A percentile compares a stretch with the other conserved stretches of the same genome.
Conservation (phyloP, 1,140 invertebrate genomes). For the Bombus fervidus region DNA sequence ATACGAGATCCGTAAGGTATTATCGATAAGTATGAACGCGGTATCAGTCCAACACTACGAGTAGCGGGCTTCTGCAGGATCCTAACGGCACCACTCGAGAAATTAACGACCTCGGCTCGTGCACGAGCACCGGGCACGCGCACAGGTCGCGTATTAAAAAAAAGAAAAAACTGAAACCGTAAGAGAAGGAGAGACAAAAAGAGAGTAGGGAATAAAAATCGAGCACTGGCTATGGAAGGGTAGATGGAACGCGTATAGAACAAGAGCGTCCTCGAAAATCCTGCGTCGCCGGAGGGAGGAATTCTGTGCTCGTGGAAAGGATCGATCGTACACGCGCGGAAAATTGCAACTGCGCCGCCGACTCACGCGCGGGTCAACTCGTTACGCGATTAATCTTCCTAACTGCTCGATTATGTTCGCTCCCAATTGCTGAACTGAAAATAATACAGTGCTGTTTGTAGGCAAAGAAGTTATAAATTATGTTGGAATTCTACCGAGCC, state of each 20-base stretch:
- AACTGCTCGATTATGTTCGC: background rate
- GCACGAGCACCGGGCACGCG: background rate
- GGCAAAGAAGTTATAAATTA: background rate
- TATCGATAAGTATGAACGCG: background rate
- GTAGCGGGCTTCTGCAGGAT: constrained; percentile 19
- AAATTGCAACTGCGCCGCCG: background rate
- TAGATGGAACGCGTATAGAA: background rate
- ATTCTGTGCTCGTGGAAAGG: background rate
- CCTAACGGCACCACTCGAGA: constrained; percentile 51
- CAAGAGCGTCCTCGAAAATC: constrained; percentile 21
- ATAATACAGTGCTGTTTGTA: background rate
- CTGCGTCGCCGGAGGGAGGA: constrained; percentile 10
- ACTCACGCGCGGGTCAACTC: background rate
- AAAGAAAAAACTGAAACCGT: background rate
- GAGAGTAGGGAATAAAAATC: background rate
- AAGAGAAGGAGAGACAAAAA: background rate
- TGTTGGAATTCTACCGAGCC: background rate
- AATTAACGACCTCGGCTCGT: constrained; percentile 42
- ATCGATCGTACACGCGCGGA: constrained; percentile 16
- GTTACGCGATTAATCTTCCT: constrained; percentile 16
- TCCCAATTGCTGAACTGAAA: background rate
- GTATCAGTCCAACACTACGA: background rate
- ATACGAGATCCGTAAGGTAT: too few relatives aligned
- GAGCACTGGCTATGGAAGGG: background rate
- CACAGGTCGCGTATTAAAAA: background rate